Conservation (phyloP, 35 echinoderm and acorn worm genomes). For the Patiria miniata region DNA sequence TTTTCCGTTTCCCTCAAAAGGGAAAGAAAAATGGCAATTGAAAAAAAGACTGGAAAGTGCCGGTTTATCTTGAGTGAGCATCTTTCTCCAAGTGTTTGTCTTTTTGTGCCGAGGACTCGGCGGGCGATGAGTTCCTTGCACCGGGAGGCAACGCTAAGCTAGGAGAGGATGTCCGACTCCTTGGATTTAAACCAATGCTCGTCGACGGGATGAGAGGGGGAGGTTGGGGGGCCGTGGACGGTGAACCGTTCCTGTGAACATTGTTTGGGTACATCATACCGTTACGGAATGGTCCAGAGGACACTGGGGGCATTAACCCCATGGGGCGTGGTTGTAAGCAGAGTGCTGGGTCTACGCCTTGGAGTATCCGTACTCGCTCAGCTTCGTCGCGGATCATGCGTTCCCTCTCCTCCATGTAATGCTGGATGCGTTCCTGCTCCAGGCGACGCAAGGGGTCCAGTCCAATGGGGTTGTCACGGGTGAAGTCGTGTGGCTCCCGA, state of each 20-base stretch:
- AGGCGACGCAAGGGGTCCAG: conserved; percentile 55
- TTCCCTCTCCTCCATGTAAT: conserved; percentile 79
- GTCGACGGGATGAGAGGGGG: conserved; percentile 74
- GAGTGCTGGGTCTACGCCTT: conserved; percentile 41
- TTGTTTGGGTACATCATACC: conserved; percentile 70
- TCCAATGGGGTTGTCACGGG: conserved; percentile 78
- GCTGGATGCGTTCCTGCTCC: conserved; percentile 79
- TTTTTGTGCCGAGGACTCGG: conserved; percentile 40
- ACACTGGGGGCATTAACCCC: conserved; percentile 40
- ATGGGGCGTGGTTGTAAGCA: conserved; percentile 13
- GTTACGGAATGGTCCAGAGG: conserved; percentile 50
- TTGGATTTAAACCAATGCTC: conserved; percentile 39
- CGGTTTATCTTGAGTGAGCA: conserved; percentile 54
- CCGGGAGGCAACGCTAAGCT: conserved; percentile 44
- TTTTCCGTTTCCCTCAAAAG: too few species aligned
- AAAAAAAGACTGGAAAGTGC: not conserved
- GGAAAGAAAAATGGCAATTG: too few species aligned
- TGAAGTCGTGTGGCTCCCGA: conserved; percentile 85
- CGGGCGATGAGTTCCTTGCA: conserved; percentile 70
- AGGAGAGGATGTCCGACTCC: conserved; percentile 53
- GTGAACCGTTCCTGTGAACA: conserved; percentile 77
- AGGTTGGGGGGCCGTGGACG: conserved; percentile 62
- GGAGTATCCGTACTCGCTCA: conserved; percentile 66
- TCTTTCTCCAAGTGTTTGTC: conserved; percentile 57
- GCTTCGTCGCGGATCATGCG: conserved; percentile 69